Evolutionary conservation across 2,797 vertebrate species (phyloP).

Genomic region (Spinus pinus): DNA sequence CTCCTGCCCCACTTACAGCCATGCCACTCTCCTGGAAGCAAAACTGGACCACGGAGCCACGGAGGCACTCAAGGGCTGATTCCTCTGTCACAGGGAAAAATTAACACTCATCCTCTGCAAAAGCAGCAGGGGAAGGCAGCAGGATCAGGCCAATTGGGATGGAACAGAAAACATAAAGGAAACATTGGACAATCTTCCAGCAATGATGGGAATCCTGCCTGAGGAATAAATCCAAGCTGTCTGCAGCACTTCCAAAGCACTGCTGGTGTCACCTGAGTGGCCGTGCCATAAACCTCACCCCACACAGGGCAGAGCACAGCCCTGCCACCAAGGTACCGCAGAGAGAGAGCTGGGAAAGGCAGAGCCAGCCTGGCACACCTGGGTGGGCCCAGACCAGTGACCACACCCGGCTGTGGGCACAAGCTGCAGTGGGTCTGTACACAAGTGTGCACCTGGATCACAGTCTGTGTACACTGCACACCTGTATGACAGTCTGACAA

Average conservation of each 20-base stretch:
- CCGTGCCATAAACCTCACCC: neutral
- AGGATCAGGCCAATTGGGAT: neutral
- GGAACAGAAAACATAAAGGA: neutral
- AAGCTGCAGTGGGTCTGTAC: fast-evolving
- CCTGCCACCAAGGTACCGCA: fast-evolving
- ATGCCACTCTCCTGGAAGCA: neutral
- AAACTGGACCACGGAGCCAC: neutral
- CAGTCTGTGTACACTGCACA: neutral
- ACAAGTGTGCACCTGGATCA: neutral
- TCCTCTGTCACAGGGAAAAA: neutral
- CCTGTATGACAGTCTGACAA: neutral
- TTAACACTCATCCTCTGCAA: neutral
- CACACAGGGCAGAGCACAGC: neutral
- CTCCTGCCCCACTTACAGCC: neutral
- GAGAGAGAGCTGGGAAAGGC: neutral
- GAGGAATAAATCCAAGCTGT: neutral
- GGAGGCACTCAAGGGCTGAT: neutral
- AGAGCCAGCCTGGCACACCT: neutral
- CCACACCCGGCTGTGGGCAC: fast-evolving
- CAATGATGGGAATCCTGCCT: fast-evolving
- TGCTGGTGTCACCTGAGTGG: neutral
- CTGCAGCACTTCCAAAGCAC: neutral
- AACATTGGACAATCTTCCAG: neutral
- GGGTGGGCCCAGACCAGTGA: fast-evolving
- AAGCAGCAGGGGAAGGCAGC: neutral